A percentile compares a stretch with the other conserved stretches of the same genome.
These are phyloP conservation scores for Menura novaehollandiae DNA, from an alignment of 2,113 vertebrate species.

Conservation along the genomic window DNA sequence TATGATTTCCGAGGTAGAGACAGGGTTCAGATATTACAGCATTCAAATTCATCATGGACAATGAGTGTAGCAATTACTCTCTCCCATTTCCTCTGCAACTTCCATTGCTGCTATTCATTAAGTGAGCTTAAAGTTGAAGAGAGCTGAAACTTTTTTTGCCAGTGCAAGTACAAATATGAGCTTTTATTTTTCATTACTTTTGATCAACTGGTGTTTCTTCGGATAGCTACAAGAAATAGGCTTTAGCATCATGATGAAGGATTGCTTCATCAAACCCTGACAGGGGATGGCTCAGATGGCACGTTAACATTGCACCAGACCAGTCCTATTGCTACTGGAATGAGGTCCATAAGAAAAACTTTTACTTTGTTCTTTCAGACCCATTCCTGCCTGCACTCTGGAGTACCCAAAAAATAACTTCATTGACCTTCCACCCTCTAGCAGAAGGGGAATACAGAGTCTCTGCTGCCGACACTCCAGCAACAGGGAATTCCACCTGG, in stretches of 20 bases:
- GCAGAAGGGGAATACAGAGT: neutral
- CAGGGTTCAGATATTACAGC: neutral
- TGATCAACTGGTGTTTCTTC: neutral
- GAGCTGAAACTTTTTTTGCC: neutral
- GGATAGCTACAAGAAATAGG: neutral
- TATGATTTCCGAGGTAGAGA: neutral
- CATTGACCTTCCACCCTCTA: neutral
- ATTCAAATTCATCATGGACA: neutral
- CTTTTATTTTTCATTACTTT: neutral
- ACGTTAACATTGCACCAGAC: fast-evolving
- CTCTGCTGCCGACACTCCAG: neutral
- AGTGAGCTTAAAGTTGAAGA: neutral
- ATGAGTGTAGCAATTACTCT: neutral
- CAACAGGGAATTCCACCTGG: neutral
- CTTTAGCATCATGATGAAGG: fast-evolving
- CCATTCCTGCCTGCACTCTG: neutral
- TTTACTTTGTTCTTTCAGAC: neutral
- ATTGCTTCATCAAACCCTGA: fast-evolving
- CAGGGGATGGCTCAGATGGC: neutral
- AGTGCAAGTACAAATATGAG: neutral
- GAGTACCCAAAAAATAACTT: neutral
- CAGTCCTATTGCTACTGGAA: neutral
- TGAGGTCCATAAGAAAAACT: neutral
- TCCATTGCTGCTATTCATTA: neutral
- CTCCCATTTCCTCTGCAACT: neutral